A percentile compares a stretch with the other conserved stretches of the same genome.
phyloP scores from a whole-genome alignment of 2,888 invertebrate species.

The Pinctada fucata region DNA sequence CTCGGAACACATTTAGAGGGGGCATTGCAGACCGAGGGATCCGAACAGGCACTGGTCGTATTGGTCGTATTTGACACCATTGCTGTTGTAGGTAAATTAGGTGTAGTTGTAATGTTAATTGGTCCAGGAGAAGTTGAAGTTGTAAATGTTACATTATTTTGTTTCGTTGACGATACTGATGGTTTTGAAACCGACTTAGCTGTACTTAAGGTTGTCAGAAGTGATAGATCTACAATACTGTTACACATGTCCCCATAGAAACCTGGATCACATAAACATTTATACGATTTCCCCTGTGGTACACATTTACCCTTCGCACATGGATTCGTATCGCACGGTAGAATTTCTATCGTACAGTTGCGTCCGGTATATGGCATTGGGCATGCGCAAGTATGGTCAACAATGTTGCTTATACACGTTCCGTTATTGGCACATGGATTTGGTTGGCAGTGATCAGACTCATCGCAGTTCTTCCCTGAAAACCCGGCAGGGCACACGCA shows the following conservation, averaged over 20 bases:
- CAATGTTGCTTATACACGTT: constrained; percentile 24
- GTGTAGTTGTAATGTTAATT: neutral
- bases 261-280: constrained; percentile 28
- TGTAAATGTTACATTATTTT: neutral
- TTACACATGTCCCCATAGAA: constrained; percentile 25
- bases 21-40: constrained; percentile 27
- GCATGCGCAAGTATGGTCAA: constrained; percentile 23
- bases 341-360: constrained; percentile 21
- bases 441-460: constrained; percentile 16
- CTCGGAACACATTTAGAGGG: constrained; percentile 26
- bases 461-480: constrained; percentile 25
- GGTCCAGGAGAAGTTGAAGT: neutral
- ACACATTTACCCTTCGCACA: constrained; percentile 23
- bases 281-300: constrained; percentile 3
- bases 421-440: constrained; percentile 27
- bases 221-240: constrained; percentile 1
- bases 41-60: constrained; percentile 7
- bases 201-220: constrained; percentile 5
- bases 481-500: constrained; percentile 26
- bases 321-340: constrained; percentile 22
- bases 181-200: constrained; percentile 3
- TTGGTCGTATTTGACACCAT: neutral
- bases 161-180: neutral
- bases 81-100: neutral
- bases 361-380: constrained; percentile 14